A percentile compares a stretch with the other conserved stretches of the same genome.
Conservation (phyloP, 53 echinoderm and acorn worm genomes). For the Mesocentrotus franciscanus region DNA sequence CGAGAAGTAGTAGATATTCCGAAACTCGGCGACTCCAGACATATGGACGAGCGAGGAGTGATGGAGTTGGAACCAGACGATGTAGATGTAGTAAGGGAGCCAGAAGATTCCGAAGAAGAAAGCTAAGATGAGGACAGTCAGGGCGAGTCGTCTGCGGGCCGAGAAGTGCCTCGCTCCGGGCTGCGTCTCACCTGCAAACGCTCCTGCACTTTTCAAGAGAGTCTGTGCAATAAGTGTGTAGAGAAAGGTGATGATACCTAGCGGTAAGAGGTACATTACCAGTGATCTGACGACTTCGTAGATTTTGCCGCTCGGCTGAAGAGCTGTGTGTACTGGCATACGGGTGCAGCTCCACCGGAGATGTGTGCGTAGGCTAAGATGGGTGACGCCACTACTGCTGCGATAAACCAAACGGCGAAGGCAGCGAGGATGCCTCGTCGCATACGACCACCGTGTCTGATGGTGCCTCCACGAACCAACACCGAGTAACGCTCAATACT, state of each 20-base stretch:
- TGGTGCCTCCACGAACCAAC: conserved; percentile 77
- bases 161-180: conserved; percentile 83
- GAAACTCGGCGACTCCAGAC: conserved; percentile 45
- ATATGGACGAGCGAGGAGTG: conserved; percentile 30
- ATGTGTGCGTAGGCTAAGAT: conserved; percentile 68
- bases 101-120: conserved; percentile 85
- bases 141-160: conserved; percentile 79
- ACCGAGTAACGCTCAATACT: conserved; percentile 86
- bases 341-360: neutral
- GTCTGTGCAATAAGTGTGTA: conserved; percentile 82
- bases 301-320: conserved; percentile 55
- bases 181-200: conserved; percentile 79
- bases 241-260: conserved; percentile 71
- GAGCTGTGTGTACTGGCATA: conserved; percentile 60
- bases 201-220: conserved; percentile 77
- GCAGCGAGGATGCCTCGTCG: conserved; percentile 70
- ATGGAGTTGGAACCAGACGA: conserved; percentile 75
- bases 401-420: conserved; percentile 69
- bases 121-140: conserved; percentile 82
- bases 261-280: conserved; percentile 77
- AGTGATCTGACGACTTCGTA: conserved; percentile 73
- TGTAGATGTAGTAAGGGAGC: conserved; percentile 78
- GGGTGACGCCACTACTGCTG: conserved; percentile 66
- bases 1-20: conserved; percentile 70
- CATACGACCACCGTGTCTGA: conserved; percentile 72